Evolutionary conservation across 2,113 vertebrate genomes (phyloP).

Genomic region (Dromaius novaehollandiae): DNA sequence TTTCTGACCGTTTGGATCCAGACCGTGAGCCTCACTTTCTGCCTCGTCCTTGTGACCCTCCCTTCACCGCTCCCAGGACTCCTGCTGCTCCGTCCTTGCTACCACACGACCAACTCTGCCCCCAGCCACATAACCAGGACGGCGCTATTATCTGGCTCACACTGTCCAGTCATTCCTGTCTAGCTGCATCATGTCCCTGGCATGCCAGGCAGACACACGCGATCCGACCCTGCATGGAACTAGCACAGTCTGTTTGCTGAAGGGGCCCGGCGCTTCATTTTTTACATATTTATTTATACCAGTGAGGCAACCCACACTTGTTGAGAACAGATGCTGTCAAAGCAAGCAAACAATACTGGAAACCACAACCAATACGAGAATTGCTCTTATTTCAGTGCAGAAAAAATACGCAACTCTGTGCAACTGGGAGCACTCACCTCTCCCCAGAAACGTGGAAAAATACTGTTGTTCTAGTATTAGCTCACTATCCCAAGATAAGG

Average conservation of each 20-base stretch:
- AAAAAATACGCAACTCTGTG: neutral
- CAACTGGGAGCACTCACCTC: neutral
- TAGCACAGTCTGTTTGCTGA: neutral
- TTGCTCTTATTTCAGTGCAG: neutral
- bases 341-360: neutral
- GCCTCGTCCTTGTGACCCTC: neutral
- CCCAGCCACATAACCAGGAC: neutral
- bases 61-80: fast-evolving
- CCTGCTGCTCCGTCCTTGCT: neutral
- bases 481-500: neutral
- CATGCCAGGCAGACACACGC: neutral
- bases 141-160: neutral
- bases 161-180: neutral
- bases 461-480: neutral
- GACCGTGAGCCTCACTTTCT: neutral
- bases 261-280: neutral
- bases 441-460: neutral
- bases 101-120: neutral
- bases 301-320: neutral
- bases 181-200: neutral
- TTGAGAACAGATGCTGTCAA: neutral
- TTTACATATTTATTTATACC: neutral
- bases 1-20: neutral
- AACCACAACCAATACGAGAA: neutral
- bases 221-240: neutral